Conservation (phyloP, 2,797 vertebrate species). For the Oreochromis mossambicus region DNA sequence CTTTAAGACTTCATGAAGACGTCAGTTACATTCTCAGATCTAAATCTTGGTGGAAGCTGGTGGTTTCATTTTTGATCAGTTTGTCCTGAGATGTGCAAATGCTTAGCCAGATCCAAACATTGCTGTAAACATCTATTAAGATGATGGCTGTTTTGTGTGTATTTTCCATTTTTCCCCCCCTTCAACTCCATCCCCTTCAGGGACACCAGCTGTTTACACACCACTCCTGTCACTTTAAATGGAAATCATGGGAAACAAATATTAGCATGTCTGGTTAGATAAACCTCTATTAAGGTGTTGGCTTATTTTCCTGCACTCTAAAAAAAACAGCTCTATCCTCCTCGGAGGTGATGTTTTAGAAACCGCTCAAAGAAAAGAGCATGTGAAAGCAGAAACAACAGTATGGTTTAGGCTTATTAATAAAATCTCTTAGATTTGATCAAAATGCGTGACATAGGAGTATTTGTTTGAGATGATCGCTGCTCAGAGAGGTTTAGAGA, state of each 20-base stretch:
- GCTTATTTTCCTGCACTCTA: constrained; percentile 1
- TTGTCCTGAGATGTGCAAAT: constrained; percentile 23
- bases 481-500: not conserved
- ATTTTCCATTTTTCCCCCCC: not conserved
- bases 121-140: constrained; percentile 51
- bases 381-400: not conserved
- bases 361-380: not conserved
- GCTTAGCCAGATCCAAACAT: constrained; percentile 11
- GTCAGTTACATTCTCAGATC: not conserved
- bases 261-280: constrained; percentile 59
- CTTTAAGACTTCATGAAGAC: not conserved
- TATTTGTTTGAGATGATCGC: not conserved
- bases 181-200: not conserved
- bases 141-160: constrained; percentile 44
- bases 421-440: not conserved
- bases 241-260: constrained; percentile 68
- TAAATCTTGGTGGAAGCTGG: not conserved
- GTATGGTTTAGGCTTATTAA: not conserved
- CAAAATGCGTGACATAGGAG: not conserved
- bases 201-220: constrained; percentile 70
- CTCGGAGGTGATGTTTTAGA: not conserved
- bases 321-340: constrained; percentile 1
- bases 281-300: constrained; percentile 53
- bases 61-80: constrained; percentile 44
- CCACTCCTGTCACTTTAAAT: constrained; percentile 55